Conservation (phyloP, 2,888 invertebrate genomes). For the Polia nebulosa region DNA sequence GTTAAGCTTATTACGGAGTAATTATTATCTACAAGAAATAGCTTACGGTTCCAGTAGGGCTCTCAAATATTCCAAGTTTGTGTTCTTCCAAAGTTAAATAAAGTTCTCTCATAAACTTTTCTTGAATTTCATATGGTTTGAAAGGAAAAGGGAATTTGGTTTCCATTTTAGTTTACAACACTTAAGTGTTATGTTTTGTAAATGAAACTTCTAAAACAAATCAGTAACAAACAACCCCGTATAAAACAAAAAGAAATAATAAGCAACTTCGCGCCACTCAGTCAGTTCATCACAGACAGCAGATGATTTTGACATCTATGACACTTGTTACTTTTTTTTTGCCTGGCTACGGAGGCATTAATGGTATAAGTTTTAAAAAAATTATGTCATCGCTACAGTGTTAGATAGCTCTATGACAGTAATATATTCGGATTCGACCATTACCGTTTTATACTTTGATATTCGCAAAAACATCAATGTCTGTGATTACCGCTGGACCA, state of each 20-base stretch:
- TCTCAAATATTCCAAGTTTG: constrained; percentile 98
- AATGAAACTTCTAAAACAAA: not conserved
- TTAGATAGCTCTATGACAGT: too few species aligned
- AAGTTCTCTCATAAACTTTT: constrained; percentile 96
- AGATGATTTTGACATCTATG: constrained; percentile 4
- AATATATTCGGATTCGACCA: too few species aligned
- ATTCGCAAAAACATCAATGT: too few species aligned
- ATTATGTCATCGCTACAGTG: too few species aligned
- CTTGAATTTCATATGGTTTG: constrained; percentile 96
- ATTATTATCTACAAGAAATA: constrained; percentile 85
- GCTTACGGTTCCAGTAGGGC: constrained; percentile 98
- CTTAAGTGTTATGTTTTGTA: not conserved
- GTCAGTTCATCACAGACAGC: not conserved
- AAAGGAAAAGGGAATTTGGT: constrained; percentile 96
- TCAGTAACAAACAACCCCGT: not conserved
- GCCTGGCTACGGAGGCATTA: not conserved
- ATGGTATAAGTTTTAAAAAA: not conserved
- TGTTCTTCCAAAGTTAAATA: constrained; percentile 94
- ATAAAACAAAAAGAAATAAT: not conserved
- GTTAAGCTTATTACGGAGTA: not conserved
- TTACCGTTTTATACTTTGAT: too few species aligned
- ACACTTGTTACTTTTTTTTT: not conserved
- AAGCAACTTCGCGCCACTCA: not conserved
- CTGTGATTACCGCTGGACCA: too few species aligned
- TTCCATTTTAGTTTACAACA: constrained; percentile 24